Base-by-base conservation (phyloP, 2,797 vertebrate genomes). In the Triplophysa bombifrons region DNA sequence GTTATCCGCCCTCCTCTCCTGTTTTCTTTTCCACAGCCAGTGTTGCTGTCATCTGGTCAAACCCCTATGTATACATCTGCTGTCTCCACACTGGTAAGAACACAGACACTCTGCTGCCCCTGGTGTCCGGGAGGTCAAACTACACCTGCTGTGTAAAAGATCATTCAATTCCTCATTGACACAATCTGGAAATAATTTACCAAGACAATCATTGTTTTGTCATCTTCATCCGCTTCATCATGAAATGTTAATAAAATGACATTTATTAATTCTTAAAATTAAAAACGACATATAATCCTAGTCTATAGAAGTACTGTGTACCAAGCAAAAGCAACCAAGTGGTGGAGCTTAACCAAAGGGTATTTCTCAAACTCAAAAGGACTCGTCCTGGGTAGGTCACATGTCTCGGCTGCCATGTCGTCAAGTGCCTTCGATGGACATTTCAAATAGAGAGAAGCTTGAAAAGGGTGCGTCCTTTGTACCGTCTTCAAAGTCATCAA, bases 1-100 rank as follows among this genome's bases (percentile, higher is more conserved):
- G 76, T 67, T 80, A 46, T 58, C 20, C 69, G 53, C 56, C 70
- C 50, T 82, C 27, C 88, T 91, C 77, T 84, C 27, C 80, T 85
- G 53, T 84, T 91, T 85, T 89, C 90, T 86, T 72, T 76, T 91
- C 92, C 93, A 75, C 93, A 94, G 94, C 94, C 94, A 87, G 94
- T 94, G 89, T 89, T 94, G 91, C 93, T 94, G 91, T 94, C 94
- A 76, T 89, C 93, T 16, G 94, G 94, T 89, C 94, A 94, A 89
- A 94, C 93, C 84, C 94, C 94, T 86, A 91, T 94, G 91, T 94
- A 94, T 92, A 94, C 94, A 82, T 94, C 94, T 0, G 94, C 94
- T 16, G 93, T 94, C 86, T 94, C 94, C 85, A 94, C 94, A 74
- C 93, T 94, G 94, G 94, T 94, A 94, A 94, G 94, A 89, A 65